Base-by-base conservation (phyloP, 1,140 invertebrate genomes). In the Drosophila obscura region DNA sequence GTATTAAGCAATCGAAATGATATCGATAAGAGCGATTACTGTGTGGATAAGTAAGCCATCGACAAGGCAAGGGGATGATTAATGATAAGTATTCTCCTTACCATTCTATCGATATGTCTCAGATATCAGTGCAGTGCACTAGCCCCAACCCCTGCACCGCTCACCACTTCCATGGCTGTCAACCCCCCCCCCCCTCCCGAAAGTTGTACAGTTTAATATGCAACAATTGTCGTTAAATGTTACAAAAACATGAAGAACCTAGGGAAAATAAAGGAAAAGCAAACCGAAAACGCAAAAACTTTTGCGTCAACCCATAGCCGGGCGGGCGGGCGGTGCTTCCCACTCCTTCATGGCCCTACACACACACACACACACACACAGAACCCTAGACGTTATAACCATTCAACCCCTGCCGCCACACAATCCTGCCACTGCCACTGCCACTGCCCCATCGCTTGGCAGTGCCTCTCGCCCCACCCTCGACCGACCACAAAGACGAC, bases 201-300 rank as follows among this genome's bases (percentile, higher is more conserved):
- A 5, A 5, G 8, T 45, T 45, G 60, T 58, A 63, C 71, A 73
- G 52, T 67, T 80, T 77, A 85, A 75, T 75, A 75, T 78, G 69
- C 82, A 81, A 87, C 82, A 85, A 82, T 80, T 85, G 66, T 77
- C 57, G 71, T 62, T 66, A 69, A 81, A 81, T 76, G 78, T 79
- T 67, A 46, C 19, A 56, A 44, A 43, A 57, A 16, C 16, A 41
- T 45, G 46, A 61, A 50, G 15, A 46, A 39, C 16, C 15, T 53
- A 15, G 24, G 43, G 45, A 49, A 62, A 56, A 50, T 26, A 78
- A 58, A 7, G 24, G 71, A 41, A 68, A 64, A 69, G 67, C 55
- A 69, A 82, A 63, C 57, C 45, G 52, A 82, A 83, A 83, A 83
- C 74, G 73, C 55, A 61, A 84, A 83, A 84, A 84, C 15, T 84